phyloP scores from a whole-genome alignment of 2,797 vertebrate species.

The Myoxocephalus aenaeus region DNA sequence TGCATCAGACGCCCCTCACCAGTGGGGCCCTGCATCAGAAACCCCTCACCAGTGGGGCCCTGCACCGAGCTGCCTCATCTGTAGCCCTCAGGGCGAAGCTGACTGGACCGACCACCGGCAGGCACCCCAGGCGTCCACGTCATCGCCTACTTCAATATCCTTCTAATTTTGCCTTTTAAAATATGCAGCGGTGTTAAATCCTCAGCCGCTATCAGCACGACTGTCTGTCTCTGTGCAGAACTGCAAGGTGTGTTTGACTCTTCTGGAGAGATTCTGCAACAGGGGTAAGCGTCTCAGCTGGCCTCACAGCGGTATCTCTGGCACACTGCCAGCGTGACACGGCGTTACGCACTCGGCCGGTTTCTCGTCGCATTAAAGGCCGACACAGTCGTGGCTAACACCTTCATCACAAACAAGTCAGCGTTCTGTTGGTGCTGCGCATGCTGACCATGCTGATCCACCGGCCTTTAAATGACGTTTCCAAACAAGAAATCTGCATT shows the following conservation, averaged over 20 bases:
- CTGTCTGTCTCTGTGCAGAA: slow-evolving; percentile 49
- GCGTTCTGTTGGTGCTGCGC: not conserved
- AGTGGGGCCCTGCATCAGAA: slow-evolving; percentile 2
- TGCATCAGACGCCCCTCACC: slow-evolving; percentile 3
- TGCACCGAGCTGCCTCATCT: slow-evolving; percentile 33
- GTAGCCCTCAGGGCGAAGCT: slow-evolving; percentile 34
- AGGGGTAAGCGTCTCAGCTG: slow-evolving; percentile 66
- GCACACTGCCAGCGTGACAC: slow-evolving; percentile 72
- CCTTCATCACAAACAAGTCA: not conserved
- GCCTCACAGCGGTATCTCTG: slow-evolving; percentile 71
- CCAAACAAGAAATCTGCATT: not conserved
- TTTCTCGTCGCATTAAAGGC: slow-evolving; percentile 74
- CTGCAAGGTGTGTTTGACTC: slow-evolving; percentile 68
- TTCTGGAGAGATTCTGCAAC: slow-evolving; percentile 65
- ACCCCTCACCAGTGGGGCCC: not conserved
- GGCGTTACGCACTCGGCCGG: slow-evolving; percentile 68
- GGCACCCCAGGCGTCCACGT: slow-evolving; percentile 33
- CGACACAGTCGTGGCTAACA: slow-evolving; percentile 52
- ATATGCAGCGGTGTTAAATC: slow-evolving; percentile 58
- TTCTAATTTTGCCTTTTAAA: slow-evolving; percentile 56
- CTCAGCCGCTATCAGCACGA: slow-evolving; percentile 60
- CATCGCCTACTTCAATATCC: slow-evolving; percentile 40
- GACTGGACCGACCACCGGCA: slow-evolving; percentile 28
- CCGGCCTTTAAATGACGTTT: not conserved
- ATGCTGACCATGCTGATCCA: not conserved